Evolutionary conservation across 1,140 invertebrate species (phyloP).

Genomic region (Drosophila biarmipes): DNA sequence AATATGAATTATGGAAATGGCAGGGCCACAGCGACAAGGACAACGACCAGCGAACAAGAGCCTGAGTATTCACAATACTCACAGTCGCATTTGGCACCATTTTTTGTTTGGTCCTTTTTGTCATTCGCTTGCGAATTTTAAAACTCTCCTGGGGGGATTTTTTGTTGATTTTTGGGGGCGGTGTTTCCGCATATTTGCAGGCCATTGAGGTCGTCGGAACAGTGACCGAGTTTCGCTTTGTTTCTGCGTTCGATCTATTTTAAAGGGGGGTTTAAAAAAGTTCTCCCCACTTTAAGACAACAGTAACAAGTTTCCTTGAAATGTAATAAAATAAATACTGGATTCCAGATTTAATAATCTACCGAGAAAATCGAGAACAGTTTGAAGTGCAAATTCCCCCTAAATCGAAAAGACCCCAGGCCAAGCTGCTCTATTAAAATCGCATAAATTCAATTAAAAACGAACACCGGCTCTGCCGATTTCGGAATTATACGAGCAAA

Average conservation of each 20-base stretch:
- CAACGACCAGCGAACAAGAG: constrained; percentile 42
- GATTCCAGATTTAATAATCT: too few species aligned
- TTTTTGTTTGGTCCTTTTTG: constrained; percentile 32
- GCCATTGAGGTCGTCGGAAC: constrained; percentile 44
- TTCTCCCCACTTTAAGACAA: too few species aligned
- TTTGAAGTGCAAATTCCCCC: not conserved
- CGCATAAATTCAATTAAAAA: constrained; percentile 65
- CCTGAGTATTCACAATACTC: constrained; percentile 41
- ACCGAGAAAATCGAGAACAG: too few species aligned
- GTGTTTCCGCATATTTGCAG: constrained; percentile 22
- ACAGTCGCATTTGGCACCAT: constrained; percentile 48
- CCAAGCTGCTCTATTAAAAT: constrained; percentile 35
- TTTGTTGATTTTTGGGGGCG: constrained; percentile 9
- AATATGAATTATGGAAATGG: constrained; percentile 84
- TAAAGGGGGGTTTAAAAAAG: not conserved
- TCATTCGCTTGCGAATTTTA: constrained; percentile 39
- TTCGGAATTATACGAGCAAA: constrained; percentile 41
- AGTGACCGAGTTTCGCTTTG: constrained; percentile 58
- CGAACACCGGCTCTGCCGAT: constrained; percentile 13
- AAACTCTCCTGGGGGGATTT: constrained; percentile 30
- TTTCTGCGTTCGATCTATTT: not conserved
- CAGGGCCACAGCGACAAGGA: constrained; percentile 68
- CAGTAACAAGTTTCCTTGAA: too few species aligned
- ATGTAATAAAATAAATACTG: too few species aligned
- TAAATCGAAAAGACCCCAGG: not conserved